A percentile compares a stretch with the other conserved stretches of the same genome.
Evolutionary conservation across 2,113 vertebrate species (phyloP).

Genomic region (Chrysemys picta): DNA sequence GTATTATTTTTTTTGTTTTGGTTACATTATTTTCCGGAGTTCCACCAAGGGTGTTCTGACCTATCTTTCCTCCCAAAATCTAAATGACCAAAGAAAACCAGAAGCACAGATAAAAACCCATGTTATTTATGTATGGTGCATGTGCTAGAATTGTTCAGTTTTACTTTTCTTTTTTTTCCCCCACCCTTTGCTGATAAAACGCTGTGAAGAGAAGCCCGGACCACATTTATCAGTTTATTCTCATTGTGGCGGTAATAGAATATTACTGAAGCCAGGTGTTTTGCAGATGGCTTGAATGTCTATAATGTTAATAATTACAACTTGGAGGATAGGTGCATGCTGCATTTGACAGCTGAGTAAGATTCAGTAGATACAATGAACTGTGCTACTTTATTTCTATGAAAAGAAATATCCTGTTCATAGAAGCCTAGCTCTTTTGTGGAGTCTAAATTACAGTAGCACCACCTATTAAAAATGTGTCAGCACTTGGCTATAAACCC

Average conservation of each 20-base stretch:
- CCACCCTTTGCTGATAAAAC: background rate
- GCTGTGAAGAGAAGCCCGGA: background rate
- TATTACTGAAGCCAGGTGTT: background rate
- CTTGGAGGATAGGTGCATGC: background rate
- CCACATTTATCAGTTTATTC: background rate
- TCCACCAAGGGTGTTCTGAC: background rate
- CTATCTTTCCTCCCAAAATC: background rate
- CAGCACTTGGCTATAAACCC: background rate
- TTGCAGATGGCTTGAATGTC: background rate
- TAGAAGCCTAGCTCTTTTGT: background rate
- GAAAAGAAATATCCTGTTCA: background rate
- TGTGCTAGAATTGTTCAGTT: background rate
- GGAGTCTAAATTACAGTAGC: background rate
- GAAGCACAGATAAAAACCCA: background rate
- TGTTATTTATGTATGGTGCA: background rate
- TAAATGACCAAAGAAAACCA: background rate
- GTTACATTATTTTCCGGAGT: background rate
- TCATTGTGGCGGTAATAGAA: background rate
- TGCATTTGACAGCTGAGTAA: background rate
- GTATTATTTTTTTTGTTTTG: fast-evolving
- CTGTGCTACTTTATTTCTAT: background rate
- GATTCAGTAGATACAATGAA: background rate
- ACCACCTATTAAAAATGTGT: background rate
- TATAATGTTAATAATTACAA: background rate
- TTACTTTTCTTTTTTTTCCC: background rate